Evolutionary conservation across 2,797 vertebrate species (phyloP), one percentile per base, ranked within the genome.

Genomic region (Schizothorax lantsangensis): DNA sequence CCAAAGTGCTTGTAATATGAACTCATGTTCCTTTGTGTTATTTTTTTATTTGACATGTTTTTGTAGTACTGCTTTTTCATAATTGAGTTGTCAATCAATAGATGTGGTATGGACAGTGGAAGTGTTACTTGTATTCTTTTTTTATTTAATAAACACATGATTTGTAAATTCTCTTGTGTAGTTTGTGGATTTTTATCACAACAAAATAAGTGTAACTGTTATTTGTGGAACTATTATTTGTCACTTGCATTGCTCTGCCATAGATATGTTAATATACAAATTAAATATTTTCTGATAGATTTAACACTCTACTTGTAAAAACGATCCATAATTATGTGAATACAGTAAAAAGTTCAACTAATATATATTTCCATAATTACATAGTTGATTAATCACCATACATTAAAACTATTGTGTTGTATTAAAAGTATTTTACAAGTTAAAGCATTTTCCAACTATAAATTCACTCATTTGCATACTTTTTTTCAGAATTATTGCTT

Each of bases 51-150:
- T 92, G 84, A 94, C 90, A 93, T 94, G 92, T 95, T 96, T 68
- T 96, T 96, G 93, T 95, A 95, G 94, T 94, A 91, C 90, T 91
- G 94, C 93, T 94, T 95, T 95, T 95, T 95, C 94, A 95, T 95
- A 88, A 94, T 94, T 93, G 89, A 85, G 85, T 95, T 94, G 94
- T 95, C 91, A 89, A 90, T 94, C 90, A 93, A 93, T 92, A 91
- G 91, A 93, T 91, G 93, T 94, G 88, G 89, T 91, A 92, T 92
- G 92, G 92, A 92, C 93, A 92, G 92, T 94, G 90, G 88, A 95
- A 94, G 93, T 95, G 92, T 94, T 79, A 79, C 66, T 71, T 79
- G 75, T 85, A 72, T 85, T 93, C 83, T 47, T 93, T 90, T 90
- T 93, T 92, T 94, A 94, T 93, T 92, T 84, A 95, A 94, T 93